These are phyloP conservation scores for Sepiola atlantica DNA, from an alignment of 2,888 invertebrate genomes.

Conservation along the genomic window DNA sequence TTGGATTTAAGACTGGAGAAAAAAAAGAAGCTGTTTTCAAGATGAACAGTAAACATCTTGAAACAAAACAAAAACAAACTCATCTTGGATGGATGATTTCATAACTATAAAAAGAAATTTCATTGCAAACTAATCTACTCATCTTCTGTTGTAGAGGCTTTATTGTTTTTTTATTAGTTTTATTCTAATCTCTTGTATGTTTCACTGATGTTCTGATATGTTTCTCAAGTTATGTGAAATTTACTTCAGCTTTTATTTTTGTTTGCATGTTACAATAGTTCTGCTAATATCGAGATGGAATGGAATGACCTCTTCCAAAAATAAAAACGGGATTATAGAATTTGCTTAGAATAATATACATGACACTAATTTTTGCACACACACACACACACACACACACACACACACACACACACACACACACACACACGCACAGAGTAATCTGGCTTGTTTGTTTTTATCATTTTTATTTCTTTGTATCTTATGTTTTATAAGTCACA, in stretches of 20 bases:
- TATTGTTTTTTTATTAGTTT: neutral
- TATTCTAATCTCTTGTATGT: neutral
- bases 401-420: neutral
- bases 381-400: neutral
- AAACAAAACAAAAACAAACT: neutral
- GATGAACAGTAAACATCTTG: neutral
- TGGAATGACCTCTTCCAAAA: conserved; percentile 4
- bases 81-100: neutral
- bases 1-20: neutral
- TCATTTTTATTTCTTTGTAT: neutral
- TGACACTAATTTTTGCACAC: neutral
- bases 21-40: neutral
- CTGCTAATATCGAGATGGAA: neutral
- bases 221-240: neutral
- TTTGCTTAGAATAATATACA: neutral
- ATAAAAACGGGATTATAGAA: neutral
- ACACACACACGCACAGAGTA: neutral
- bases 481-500: neutral
- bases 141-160: neutral
- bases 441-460: neutral
- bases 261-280: neutral
- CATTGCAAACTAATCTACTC: neutral
- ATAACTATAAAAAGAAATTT: neutral
- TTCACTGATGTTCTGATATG: neutral
- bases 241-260: neutral